Percentiles rank a stretch among this genome's conserved stretches.
phyloP scores from a whole-genome alignment of 2,888 invertebrate species.

The Eumacrocentrus americanus region DNA sequence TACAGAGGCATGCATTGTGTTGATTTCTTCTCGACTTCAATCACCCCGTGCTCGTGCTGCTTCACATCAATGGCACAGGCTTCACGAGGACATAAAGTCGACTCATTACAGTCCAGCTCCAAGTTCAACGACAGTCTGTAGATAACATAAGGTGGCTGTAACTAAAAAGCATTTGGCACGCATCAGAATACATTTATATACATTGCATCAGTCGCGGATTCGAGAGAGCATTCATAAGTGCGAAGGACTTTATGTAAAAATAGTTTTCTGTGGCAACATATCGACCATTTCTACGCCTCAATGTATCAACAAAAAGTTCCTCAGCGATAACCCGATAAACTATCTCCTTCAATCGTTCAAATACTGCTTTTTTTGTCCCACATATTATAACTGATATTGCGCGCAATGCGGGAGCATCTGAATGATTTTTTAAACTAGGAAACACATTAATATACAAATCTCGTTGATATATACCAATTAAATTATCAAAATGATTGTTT shows the following conservation, averaged over 20 bases:
- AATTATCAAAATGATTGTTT: too few relatives aligned
- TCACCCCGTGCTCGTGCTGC: slow-evolving; percentile 44
- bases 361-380: too few relatives aligned
- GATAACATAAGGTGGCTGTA: slow-evolving; percentile 44
- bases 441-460: too few relatives aligned
- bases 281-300: background rate
- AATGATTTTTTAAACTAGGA: too few relatives aligned
- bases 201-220: background rate
- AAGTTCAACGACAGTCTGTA: slow-evolving; percentile 52
- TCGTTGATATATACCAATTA: too few relatives aligned
- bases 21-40: slow-evolving; percentile 45
- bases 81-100: slow-evolving; percentile 47
- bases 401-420: too few relatives aligned
- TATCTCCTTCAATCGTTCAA: background rate
- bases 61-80: slow-evolving; percentile 51
- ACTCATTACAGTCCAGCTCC: slow-evolving; percentile 47
- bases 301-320: background rate
- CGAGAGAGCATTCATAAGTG: too few relatives aligned
- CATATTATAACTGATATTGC: too few relatives aligned
- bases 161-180: slow-evolving; percentile 40
- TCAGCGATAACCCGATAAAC: background rate
- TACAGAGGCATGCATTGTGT: slow-evolving; percentile 51
- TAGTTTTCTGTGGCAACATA: too few relatives aligned
- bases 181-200: background rate
- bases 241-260: too few relatives aligned